Evolutionary conservation across 2,113 vertebrate genomes (phyloP).

Genomic region (Tyto alba): DNA sequence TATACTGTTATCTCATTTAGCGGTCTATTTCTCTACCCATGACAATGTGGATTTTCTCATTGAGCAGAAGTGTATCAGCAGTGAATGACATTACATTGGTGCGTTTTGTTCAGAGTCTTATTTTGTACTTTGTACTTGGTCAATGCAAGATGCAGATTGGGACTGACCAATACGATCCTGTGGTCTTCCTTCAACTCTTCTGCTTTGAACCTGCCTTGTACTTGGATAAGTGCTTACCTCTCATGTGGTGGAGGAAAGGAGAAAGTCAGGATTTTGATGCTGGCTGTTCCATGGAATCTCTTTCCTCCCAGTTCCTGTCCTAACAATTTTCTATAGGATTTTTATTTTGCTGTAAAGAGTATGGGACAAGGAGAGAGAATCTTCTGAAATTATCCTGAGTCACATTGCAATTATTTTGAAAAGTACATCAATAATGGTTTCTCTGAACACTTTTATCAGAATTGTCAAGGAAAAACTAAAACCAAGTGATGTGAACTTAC

Average conservation of each 20-base stretch:
- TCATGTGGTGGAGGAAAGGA: not conserved
- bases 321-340: not conserved
- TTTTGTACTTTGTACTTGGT: not conserved
- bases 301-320: not conserved
- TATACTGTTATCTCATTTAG: rapidly evolving
- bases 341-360: not conserved
- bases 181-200: not conserved
- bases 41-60: not conserved
- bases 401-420: not conserved
- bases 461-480: not conserved
- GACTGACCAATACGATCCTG: not conserved
- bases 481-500: not conserved
- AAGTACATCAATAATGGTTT: not conserved
- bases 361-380: not conserved
- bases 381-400: not conserved
- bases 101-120: not conserved
- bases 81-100: not conserved
- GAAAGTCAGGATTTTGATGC: not conserved
- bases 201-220: not conserved
- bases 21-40: not conserved
- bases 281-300: not conserved
- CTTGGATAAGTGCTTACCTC: not conserved
- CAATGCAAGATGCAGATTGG: not conserved
- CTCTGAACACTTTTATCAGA: not conserved
- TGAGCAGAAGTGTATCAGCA: not conserved